phyloP scores from a whole-genome alignment of 2,888 invertebrate genomes.

The Gastracanthus pulcherrimus region DNA sequence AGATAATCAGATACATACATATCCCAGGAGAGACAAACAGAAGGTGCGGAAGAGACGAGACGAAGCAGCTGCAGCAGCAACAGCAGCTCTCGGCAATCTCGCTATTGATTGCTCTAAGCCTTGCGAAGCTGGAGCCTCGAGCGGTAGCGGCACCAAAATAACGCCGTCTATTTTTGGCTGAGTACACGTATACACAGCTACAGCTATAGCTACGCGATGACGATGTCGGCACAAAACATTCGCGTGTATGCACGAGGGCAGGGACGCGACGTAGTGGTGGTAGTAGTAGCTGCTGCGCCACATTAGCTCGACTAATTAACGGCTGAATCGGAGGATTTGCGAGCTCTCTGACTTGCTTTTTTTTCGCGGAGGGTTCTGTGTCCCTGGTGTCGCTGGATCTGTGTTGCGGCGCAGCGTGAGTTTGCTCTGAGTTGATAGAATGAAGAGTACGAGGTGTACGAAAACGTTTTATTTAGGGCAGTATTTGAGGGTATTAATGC shows the following conservation, averaged over 20 bases:
- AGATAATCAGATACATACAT: not conserved
- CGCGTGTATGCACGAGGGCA: not conserved
- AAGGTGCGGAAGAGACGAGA: not conserved
- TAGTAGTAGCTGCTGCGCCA: constrained; percentile 32
- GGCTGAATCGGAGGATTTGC: constrained; percentile 16
- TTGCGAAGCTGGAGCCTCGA: not conserved
- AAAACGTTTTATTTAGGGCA: no score
- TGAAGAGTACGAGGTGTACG: no score
- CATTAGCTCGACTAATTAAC: constrained; percentile 25
- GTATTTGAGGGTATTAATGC: no score
- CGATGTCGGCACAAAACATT: not conserved
- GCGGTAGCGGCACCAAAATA: constrained; percentile 55
- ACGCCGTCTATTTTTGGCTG: constrained; percentile 62
- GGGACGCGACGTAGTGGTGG: constrained; percentile 26
- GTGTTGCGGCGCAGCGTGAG: not conserved
- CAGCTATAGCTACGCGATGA: not conserved
- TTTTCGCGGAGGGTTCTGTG: not conserved
- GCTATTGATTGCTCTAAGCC: constrained; percentile 40
- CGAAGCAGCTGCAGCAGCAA: not conserved
- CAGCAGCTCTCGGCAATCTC: constrained; percentile 7
- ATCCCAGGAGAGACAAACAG: not conserved
- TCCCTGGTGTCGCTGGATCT: not conserved
- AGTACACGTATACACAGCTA: not conserved
- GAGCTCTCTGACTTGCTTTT: not conserved
- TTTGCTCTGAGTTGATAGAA: not conserved